Evolutionary conservation across 2,888 invertebrate species (phyloP).

Genomic region (Cosmia trapezina): DNA sequence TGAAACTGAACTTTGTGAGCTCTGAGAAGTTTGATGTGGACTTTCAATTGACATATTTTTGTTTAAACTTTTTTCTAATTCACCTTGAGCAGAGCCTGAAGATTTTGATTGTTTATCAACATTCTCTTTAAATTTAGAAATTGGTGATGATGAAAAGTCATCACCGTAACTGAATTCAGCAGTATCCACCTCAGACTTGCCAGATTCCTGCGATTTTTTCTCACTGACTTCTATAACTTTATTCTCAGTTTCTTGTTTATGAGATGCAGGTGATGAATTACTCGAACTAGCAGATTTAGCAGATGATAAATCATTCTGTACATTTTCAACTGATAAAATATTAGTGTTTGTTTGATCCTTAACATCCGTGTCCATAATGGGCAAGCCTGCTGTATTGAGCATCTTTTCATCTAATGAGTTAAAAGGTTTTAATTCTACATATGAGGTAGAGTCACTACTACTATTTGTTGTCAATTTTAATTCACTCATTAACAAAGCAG

Average conservation of each 20-base stretch:
- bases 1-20: slow-evolving; percentile 84
- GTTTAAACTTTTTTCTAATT: slow-evolving; percentile 65
- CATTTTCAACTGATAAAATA: slow-evolving; percentile 29
- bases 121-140: slow-evolving; percentile 70
- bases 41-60: slow-evolving; percentile 71
- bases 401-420: slow-evolving; percentile 78
- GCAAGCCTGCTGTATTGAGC: slow-evolving; percentile 79
- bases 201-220: slow-evolving; percentile 69
- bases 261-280: slow-evolving; percentile 71
- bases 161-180: slow-evolving; percentile 84
- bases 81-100: slow-evolving; percentile 59
- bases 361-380: slow-evolving; percentile 66
- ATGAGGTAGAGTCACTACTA: slow-evolving; percentile 86
- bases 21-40: slow-evolving; percentile 78
- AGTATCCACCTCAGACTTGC: slow-evolving; percentile 77
- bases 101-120: slow-evolving; percentile 58
- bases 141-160: slow-evolving; percentile 81
- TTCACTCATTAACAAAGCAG: slow-evolving; percentile 63
- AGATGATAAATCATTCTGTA: slow-evolving; percentile 60
- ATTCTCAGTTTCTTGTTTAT: slow-evolving; percentile 69
- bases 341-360: slow-evolving; percentile 40
- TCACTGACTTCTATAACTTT: slow-evolving; percentile 59
- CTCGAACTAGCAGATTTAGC: slow-evolving; percentile 72
- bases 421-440: slow-evolving; percentile 83
- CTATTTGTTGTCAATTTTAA: slow-evolving; percentile 75